A percentile compares a stretch with the other conserved stretches of the same genome.
phyloP scores from a whole-genome alignment of 2,113 vertebrate species.

The Herpetotheres cachinnans region DNA sequence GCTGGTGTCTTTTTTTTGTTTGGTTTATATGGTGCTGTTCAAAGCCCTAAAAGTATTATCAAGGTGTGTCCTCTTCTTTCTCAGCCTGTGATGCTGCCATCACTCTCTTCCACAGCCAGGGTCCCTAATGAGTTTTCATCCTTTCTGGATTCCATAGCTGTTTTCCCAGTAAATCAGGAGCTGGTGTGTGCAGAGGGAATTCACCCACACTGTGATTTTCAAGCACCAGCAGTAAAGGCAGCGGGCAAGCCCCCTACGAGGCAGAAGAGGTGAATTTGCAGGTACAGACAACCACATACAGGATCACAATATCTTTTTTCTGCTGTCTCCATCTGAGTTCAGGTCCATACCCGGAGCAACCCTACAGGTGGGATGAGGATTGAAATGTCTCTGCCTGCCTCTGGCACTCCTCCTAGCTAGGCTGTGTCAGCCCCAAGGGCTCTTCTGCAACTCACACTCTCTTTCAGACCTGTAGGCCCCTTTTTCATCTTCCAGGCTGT shows the following conservation, averaged over 20 bases:
- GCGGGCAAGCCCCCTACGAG: neutral
- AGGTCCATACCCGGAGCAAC: neutral
- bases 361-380: neutral
- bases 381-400: neutral
- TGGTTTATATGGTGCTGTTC: neutral
- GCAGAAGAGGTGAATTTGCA: neutral
- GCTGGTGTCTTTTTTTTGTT: neutral
- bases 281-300: neutral
- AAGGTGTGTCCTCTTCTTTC: neutral
- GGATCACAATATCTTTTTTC: neutral
- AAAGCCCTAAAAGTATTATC: neutral
- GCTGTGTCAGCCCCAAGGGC: neutral
- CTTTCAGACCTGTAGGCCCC: neutral
- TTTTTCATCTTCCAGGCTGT: neutral
- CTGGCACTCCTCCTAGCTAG: neutral
- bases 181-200: neutral
- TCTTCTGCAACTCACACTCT: neutral
- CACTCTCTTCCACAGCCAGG: neutral
- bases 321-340: neutral
- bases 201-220: neutral
- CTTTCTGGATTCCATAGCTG: neutral
- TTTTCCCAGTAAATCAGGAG: neutral
- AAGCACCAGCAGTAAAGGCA: neutral
- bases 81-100: neutral
- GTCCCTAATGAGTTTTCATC: neutral